Percentiles rank a stretch among this genome's conserved stretches.
phyloP scores from a whole-genome alignment of 2,888 invertebrate genomes.

The Chloroclystis v-ata region DNA sequence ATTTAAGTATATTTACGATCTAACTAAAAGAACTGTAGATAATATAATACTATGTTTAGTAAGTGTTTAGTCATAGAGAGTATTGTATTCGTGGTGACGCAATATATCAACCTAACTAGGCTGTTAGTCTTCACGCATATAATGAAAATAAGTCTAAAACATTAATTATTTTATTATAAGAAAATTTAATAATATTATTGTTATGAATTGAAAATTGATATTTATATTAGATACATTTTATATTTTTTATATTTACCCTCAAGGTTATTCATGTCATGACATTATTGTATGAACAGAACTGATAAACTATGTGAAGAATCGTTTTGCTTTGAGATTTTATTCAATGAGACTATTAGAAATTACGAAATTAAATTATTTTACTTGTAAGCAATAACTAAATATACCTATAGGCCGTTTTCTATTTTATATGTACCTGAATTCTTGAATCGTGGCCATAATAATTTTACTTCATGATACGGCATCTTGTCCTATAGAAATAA shows the following conservation, averaged over 20 bases:
- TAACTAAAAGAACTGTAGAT: constrained; percentile 49
- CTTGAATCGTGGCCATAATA: constrained; percentile 74
- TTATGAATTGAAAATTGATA: constrained; percentile 48
- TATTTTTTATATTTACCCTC: constrained; percentile 53
- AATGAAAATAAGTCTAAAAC: constrained; percentile 6
- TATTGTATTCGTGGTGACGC: constrained; percentile 41
- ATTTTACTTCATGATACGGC: constrained; percentile 51
- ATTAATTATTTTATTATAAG: constrained; percentile 33
- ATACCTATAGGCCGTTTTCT: constrained; percentile 55
- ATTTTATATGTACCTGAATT: constrained; percentile 75
- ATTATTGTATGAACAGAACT: constrained; percentile 49
- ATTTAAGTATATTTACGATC: constrained; percentile 46
- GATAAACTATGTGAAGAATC: constrained; percentile 41
- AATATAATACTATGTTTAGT: constrained; percentile 32
- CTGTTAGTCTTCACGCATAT: constrained; percentile 18
- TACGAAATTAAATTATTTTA: constrained; percentile 70
- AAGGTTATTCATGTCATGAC: constrained; percentile 64
- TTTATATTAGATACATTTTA: constrained; percentile 47
- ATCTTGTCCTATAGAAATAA: constrained; percentile 51
- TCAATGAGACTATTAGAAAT: constrained; percentile 66
- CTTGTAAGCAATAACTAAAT: constrained; percentile 57
- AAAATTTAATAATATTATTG: constrained; percentile 49
- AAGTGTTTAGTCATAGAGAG: constrained; percentile 37
- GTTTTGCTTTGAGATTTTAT: constrained; percentile 65
- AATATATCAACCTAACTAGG: constrained; percentile 42